Evolutionary conservation across 2,888 invertebrate species (phyloP).

Genomic region (Piscicola geometra): DNA sequence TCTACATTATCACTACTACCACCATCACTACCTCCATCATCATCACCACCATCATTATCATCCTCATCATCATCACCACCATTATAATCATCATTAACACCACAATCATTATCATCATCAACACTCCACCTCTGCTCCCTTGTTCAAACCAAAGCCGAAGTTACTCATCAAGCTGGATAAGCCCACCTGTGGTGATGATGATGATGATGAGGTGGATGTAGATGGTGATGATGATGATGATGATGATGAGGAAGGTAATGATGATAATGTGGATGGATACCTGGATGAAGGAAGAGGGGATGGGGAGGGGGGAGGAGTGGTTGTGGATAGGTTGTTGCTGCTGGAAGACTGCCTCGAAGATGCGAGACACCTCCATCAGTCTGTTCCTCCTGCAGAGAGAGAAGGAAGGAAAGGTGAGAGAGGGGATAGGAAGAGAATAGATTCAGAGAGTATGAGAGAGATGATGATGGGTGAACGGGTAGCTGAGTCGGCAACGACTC

Average conservation of each 20-base stretch:
- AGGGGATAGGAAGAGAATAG: too few relatives aligned
- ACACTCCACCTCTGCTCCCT: background rate
- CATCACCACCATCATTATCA: too few relatives aligned
- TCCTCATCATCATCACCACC: too few relatives aligned
- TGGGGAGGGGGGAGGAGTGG: background rate
- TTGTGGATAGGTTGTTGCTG: background rate
- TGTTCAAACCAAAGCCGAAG: slow-evolving; percentile 3
- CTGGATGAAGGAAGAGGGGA: slow-evolving; percentile 9
- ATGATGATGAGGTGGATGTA: background rate
- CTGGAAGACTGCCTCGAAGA: background rate
- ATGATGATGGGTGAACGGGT: too few relatives aligned
- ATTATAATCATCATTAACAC: too few relatives aligned
- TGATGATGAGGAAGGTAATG: slow-evolving; percentile 5
- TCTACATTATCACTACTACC: too few relatives aligned
- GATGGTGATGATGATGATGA: background rate
- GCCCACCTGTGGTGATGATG: slow-evolving; percentile 1
- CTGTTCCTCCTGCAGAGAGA: too few relatives aligned
- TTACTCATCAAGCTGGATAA: slow-evolving; percentile 7
- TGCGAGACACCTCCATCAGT: background rate
- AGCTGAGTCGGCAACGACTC: too few relatives aligned
- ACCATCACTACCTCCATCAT: too few relatives aligned
- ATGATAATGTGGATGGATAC: background rate
- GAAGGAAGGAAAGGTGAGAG: too few relatives aligned
- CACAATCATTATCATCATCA: too few relatives aligned
- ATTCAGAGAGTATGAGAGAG: too few relatives aligned